These are phyloP conservation scores for Zygogramma bicolorata DNA, from an alignment of 2,888 invertebrate genomes.

Conservation along the genomic window DNA sequence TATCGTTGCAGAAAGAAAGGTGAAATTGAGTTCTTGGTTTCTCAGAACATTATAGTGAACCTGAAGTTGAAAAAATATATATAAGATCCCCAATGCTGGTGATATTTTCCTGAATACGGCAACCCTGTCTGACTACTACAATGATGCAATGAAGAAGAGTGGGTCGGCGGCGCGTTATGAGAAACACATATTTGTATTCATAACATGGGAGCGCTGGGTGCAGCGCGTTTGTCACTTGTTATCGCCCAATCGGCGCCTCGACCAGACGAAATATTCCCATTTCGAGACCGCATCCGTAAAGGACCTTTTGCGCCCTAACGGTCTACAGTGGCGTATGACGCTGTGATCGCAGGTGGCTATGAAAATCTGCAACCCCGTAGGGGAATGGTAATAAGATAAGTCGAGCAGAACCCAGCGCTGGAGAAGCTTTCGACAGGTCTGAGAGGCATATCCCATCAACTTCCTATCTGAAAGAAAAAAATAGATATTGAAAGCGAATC, in stretches of 20 bases:
- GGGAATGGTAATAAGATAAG: no score
- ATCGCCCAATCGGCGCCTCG: slow-evolving; percentile 71
- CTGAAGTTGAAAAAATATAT: no score
- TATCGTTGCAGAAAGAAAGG: no score
- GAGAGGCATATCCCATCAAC: no score
- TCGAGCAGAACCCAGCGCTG: no score
- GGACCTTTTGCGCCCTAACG: not conserved
- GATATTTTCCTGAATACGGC: not conserved
- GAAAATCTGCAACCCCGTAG: no score
- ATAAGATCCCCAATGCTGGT: no score
- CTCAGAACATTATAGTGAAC: no score
- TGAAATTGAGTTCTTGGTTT: no score
- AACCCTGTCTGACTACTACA: not conserved
- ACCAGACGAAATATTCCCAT: slow-evolving; percentile 53
- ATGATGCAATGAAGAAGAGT: slow-evolving; percentile 29
- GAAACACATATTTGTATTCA: slow-evolving; percentile 62
- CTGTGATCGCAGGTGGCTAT: not conserved
- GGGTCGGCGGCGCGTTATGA: slow-evolving; percentile 34
- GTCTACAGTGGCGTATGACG: not conserved
- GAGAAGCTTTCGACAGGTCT: no score
- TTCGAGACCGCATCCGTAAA: slow-evolving; percentile 19
- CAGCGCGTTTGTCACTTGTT: slow-evolving; percentile 67
- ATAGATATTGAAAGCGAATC: no score
- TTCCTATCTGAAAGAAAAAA: no score
- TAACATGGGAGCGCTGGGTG: slow-evolving; percentile 64